These are phyloP conservation scores for Elegia similella DNA, from an alignment of 2,888 invertebrate genomes.

Conservation along the genomic window DNA sequence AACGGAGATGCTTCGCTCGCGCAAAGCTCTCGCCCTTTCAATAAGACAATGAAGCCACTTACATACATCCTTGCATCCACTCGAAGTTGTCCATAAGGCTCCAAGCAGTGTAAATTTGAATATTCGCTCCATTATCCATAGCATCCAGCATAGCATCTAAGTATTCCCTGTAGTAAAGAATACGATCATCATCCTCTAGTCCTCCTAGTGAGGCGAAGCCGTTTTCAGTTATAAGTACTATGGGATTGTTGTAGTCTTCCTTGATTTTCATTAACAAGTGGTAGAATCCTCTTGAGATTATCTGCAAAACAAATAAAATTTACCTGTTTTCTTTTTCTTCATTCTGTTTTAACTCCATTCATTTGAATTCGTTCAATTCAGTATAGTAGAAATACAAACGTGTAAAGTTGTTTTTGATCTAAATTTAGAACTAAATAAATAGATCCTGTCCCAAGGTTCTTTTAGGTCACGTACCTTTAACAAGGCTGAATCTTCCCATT, in stretches of 20 bases:
- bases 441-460: too few relatives aligned
- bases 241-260: conserved; percentile 62
- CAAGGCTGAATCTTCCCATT: conserved; percentile 25
- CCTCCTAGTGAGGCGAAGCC: conserved; percentile 45
- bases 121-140: conserved; percentile 54
- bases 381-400: too few relatives aligned
- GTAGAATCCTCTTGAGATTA: not conserved
- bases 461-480: conserved; percentile 5
- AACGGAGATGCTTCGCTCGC: too few relatives aligned
- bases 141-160: conserved; percentile 55
- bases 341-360: too few relatives aligned
- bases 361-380: too few relatives aligned
- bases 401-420: too few relatives aligned
- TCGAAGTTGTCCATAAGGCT: conserved; percentile 83
- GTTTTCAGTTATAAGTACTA: conserved; percentile 78
- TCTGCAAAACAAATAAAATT: not conserved
- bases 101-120: conserved; percentile 77
- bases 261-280: conserved; percentile 57
- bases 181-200: conserved; percentile 53
- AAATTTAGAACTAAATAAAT: too few relatives aligned
- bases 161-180: conserved; percentile 48
- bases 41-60: conserved; percentile 32
- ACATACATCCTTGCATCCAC: conserved; percentile 77
- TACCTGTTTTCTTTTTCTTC: conserved; percentile 34
- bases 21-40: too few relatives aligned